A percentile compares a stretch with the other conserved stretches of the same genome.
phyloP scores from a whole-genome alignment of 2,888 invertebrate genomes.

The Keiferia lycopersicella region DNA sequence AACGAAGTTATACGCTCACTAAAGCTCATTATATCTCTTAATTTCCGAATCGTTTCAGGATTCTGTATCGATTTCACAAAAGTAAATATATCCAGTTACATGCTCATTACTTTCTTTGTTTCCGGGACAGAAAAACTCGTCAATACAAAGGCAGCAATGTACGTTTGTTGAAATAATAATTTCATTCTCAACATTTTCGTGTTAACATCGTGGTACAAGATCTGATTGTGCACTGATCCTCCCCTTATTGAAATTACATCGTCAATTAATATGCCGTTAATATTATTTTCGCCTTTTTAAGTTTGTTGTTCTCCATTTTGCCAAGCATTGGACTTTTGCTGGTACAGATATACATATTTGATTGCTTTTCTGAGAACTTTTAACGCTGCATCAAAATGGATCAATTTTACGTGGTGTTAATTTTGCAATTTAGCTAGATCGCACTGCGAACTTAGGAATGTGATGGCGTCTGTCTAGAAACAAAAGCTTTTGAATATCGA shows the following conservation, averaged over 20 bases:
- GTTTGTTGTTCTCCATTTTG: conserved; percentile 37
- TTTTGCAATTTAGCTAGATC: no score
- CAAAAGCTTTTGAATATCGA: no score
- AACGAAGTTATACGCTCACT: conserved; percentile 37
- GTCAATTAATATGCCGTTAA: conserved; percentile 62
- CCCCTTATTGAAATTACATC: conserved; percentile 47
- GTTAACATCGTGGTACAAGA: conserved; percentile 42
- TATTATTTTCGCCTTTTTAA: conserved; percentile 65
- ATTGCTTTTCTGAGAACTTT: neutral
- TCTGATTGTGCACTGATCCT: conserved; percentile 66
- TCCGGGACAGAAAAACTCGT: neutral
- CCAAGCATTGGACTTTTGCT: neutral
- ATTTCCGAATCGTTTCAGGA: conserved; percentile 54
- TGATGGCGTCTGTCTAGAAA: no score
- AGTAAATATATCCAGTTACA: neutral
- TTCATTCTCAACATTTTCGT: neutral
- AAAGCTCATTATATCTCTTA: conserved; percentile 47
- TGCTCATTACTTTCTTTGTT: neutral
- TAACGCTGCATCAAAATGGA: neutral
- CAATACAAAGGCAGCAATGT: neutral
- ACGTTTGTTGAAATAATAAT: neutral
- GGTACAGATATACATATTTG: neutral
- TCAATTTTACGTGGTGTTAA: no score
- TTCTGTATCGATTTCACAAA: conserved; percentile 36
- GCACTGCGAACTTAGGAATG: no score